A percentile compares a stretch with the other conserved stretches of the same genome.
Evolutionary conservation across 1,140 invertebrate genomes (phyloP).

Genomic region (Ips nitidus): DNA sequence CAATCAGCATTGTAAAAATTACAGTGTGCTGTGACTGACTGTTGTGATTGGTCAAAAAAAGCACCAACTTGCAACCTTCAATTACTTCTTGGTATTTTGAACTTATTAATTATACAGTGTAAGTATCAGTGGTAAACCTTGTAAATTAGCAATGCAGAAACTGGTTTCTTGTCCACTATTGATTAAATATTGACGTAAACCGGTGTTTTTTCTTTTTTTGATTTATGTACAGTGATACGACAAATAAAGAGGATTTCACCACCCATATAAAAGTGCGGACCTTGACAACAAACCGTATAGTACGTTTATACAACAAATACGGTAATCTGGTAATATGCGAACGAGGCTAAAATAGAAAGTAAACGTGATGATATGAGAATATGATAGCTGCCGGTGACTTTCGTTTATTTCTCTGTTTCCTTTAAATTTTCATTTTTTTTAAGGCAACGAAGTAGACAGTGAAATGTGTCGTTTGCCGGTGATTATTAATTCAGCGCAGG

Average conservation of each 20-base stretch:
- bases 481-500: not conserved
- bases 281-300: conserved; percentile 8
- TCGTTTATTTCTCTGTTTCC: conserved; percentile 1
- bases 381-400: conserved; percentile 7
- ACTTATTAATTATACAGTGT: no score
- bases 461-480: not conserved
- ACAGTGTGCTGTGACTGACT: no score
- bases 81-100: no score
- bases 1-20: no score
- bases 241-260: no score
- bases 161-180: no score
- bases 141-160: no score
- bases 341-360: conserved; percentile 35
- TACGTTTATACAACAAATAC: conserved; percentile 21
- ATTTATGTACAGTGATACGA: not conserved
- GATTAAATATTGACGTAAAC: no score
- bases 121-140: no score
- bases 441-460: no score
- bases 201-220: not conserved
- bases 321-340: conserved; percentile 24
- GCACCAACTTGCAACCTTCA: no score
- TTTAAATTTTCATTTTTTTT: not conserved
- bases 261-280: conserved; percentile 11
- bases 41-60: no score
- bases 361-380: conserved; percentile 32